Evolutionary conservation across 2,113 vertebrate species (phyloP).

Genomic region (Aegithalos caudatus): DNA sequence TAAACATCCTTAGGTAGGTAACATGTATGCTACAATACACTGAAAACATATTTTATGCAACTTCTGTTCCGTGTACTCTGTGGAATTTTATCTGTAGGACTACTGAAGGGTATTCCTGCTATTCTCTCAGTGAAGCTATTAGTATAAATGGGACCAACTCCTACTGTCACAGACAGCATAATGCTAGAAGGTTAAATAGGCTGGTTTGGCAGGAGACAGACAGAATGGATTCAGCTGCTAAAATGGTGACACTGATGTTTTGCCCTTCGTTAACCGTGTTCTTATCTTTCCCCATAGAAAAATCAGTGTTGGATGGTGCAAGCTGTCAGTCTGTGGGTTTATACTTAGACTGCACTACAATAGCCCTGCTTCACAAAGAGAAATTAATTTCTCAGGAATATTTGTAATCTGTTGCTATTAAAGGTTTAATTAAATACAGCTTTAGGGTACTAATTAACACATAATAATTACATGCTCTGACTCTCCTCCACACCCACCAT

Average conservation of each 20-base stretch:
- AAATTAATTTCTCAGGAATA: slow-evolving; percentile 40
- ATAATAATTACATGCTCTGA: slow-evolving; percentile 43
- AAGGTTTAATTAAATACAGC: slow-evolving; percentile 36
- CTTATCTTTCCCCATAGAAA: slow-evolving; percentile 5
- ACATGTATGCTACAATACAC: neutral
- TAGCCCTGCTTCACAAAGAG: neutral
- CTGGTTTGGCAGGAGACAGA: slow-evolving; percentile 23
- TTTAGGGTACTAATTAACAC: neutral
- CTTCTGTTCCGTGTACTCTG: neutral
- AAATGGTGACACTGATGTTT: slow-evolving; percentile 36
- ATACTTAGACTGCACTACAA: neutral
- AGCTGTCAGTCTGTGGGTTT: neutral
- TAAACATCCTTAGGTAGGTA: neutral
- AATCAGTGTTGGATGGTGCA: neutral
- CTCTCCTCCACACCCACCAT: neutral
- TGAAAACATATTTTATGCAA: neutral
- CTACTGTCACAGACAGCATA: neutral
- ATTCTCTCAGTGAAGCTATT: neutral
- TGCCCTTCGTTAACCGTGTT: neutral
- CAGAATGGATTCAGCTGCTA: slow-evolving; percentile 27
- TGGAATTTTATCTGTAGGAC: slow-evolving; percentile 7
- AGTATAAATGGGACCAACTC: slow-evolving; percentile 13
- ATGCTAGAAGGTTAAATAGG: neutral
- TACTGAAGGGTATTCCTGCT: neutral
- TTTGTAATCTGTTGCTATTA: slow-evolving; percentile 52